A percentile compares a stretch with the other conserved stretches of the same genome.
Evolutionary conservation across 2,797 vertebrate genomes (phyloP).

Genomic region (Tiaroga cobitis): DNA sequence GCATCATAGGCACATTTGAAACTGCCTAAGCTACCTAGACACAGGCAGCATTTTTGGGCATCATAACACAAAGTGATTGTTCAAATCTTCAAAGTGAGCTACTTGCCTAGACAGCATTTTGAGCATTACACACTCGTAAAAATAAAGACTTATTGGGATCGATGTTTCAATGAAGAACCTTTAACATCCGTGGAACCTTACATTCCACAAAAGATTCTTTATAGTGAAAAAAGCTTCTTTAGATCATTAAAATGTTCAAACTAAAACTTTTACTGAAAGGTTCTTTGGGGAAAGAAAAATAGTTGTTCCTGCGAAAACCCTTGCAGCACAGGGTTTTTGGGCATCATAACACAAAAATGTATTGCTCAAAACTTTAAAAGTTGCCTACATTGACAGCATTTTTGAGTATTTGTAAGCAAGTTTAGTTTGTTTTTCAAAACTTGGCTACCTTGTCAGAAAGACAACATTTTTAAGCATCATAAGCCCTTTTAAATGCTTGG

Average conservation of each 20-base stretch:
- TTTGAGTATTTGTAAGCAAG: background rate
- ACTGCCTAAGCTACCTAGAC: background rate
- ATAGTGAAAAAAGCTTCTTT: background rate
- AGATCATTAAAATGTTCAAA: background rate
- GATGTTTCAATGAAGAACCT: background rate
- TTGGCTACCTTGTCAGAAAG: background rate
- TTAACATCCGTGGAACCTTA: too few relatives aligned
- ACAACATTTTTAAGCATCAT: background rate
- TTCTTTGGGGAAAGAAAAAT: background rate
- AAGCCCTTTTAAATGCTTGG: background rate
- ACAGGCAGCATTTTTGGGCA: background rate
- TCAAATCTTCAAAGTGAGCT: background rate
- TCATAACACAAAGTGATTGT: background rate
- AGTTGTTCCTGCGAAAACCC: too few relatives aligned
- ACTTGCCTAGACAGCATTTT: background rate
- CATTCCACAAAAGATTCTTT: background rate
- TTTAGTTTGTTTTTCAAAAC: background rate
- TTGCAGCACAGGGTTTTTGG: background rate
- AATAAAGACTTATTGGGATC: background rate
- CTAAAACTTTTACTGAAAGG: background rate
- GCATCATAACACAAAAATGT: background rate
- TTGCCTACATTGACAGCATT: background rate
- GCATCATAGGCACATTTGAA: background rate
- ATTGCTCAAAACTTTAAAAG: background rate
- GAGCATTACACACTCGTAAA: background rate